Evolutionary conservation across 2,113 vertebrate genomes (phyloP), one percentile per base, ranked within the genome.

Genomic region (Triplophysa rosa): DNA sequence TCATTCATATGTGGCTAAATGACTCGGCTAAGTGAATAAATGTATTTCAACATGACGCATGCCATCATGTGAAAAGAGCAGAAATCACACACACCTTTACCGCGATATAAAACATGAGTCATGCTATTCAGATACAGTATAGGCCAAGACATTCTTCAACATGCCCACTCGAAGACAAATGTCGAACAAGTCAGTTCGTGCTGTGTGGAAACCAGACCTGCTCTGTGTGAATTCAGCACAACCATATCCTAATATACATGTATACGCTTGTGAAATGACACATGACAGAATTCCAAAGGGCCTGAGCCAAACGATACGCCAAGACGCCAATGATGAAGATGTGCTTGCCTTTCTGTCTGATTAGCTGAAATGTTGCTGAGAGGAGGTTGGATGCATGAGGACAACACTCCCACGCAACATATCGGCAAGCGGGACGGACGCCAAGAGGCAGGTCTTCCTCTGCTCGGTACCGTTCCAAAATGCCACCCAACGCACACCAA

Each of bases 371-470:
- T 8, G 21, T 49, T 61, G 70, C 33, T 49, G 47, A 1, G 24
- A 8, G 40, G 68, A 79, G 37, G 54, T 45, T 72, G 62, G 17
- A 56, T 56, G 62, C 16, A n/a, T 47, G 17, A 68, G 49, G 58
- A 63, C 42, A 52, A 24, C 70, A 75, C 71, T 33, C 82, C 78
- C 14, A 68, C 82, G 62, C 67, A 77, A 64, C 72, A 77, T 80
- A 80, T 64, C 65, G 59, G 65, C 33, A 14, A 2, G 11, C 21
- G 58, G 78, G 42, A 56, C 52, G 21, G 40, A 62, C 58, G 78
- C 78, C 82, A 77, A 72, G 29, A 59, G 40, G 14, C 16, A 42
- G 62, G 67, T 19, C 54, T 33, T 80, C 21, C 21, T 24, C 23
- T 6, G n/a, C 37, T 45, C 33, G 9, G 11, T 14, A 40, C 24